Base-by-base conservation (phyloP, 1,140 invertebrate genomes). In the Tribolium madens region DNA sequence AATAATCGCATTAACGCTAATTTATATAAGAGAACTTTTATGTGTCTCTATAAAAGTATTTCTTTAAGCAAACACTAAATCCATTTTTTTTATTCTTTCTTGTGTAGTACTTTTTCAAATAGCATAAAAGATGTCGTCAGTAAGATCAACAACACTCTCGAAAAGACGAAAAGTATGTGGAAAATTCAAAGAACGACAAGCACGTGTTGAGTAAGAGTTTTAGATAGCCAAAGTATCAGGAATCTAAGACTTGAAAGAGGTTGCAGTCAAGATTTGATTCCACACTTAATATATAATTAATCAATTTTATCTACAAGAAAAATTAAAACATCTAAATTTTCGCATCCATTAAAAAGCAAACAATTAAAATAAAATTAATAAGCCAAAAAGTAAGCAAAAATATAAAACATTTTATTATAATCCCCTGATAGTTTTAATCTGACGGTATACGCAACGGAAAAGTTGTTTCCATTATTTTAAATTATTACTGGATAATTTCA, bases 121-220 rank as follows among this genome's bases (percentile, higher is more conserved):
- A 47, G 15, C 26, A 17, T 14, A 48, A 72, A 50, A 72, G 46
- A 72, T 72, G 46, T 50, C 46, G n/a, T n/a, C n/a, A n/a, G 42
- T 17, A 26, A 18, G 5, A 15, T 47, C 36, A 47, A 50, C 31
- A 33, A 21, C 13, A 33, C 18, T n/a, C n/a, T n/a, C n/a, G n/a
- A n/a, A n/a, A n/a, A n/a, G n/a, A n/a, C n/a, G n/a, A n/a, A n/a
- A 64, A 64, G 12, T 64, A 64, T 64, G 21, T 52, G n/a, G 73
- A 69, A 70, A 76, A 80, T 80, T 78, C 76, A 36, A 79, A 76
- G 71, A 79, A 81, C 80, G 76, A 77, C 18, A 80, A 79, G 76
- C 79, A 81, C 80, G 80, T 79, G 80, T 73, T 75, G 73, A 73
- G 77, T 68, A 77, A 81, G 80, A 80, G 79, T 80, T 80, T 81